phyloP scores from a whole-genome alignment of 2,888 invertebrate genomes.

The Patella depressa region DNA sequence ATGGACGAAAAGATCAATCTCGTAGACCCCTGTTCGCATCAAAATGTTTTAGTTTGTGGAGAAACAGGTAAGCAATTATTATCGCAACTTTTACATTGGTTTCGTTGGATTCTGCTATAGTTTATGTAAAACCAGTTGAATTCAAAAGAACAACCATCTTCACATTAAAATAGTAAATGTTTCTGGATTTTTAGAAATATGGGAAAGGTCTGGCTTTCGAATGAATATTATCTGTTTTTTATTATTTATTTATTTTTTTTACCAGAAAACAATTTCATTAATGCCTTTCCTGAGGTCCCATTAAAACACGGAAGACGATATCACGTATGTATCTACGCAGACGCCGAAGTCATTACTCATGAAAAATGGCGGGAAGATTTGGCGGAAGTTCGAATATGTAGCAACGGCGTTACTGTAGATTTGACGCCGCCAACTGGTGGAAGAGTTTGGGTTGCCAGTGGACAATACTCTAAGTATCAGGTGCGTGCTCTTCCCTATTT shows the following conservation, averaged over 20 bases:
- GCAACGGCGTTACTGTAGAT: conserved; percentile 52
- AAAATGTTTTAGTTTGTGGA: conserved; percentile 33
- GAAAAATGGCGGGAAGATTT: conserved; percentile 45
- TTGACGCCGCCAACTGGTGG: conserved; percentile 39
- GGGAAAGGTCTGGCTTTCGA: too few species aligned
- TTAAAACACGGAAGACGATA: conserved; percentile 38
- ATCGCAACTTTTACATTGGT: too few species aligned
- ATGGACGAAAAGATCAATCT: conserved; percentile 11
- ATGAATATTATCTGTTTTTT: too few species aligned
- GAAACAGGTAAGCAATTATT: conserved; percentile 24
- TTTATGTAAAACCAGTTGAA: too few species aligned
- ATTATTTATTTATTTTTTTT: background rate
- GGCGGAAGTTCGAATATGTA: conserved; percentile 41
- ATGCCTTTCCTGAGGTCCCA: background rate
- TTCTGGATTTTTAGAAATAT: too few species aligned
- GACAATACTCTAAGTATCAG: conserved; percentile 9
- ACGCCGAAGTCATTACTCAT: conserved; percentile 29
- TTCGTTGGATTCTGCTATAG: too few species aligned
- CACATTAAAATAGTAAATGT: too few species aligned
- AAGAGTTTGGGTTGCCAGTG: conserved; percentile 37
- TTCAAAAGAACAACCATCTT: too few species aligned
- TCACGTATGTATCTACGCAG: conserved; percentile 41
- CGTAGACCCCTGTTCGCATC: conserved; percentile 35
- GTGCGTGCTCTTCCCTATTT: background rate
- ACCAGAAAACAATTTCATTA: background rate